Percentiles rank a stretch among this genome's conserved stretches.
These are phyloP conservation scores for Stramonita haemastoma DNA, from an alignment of 2,888 invertebrate species.

Conservation along the genomic window DNA sequence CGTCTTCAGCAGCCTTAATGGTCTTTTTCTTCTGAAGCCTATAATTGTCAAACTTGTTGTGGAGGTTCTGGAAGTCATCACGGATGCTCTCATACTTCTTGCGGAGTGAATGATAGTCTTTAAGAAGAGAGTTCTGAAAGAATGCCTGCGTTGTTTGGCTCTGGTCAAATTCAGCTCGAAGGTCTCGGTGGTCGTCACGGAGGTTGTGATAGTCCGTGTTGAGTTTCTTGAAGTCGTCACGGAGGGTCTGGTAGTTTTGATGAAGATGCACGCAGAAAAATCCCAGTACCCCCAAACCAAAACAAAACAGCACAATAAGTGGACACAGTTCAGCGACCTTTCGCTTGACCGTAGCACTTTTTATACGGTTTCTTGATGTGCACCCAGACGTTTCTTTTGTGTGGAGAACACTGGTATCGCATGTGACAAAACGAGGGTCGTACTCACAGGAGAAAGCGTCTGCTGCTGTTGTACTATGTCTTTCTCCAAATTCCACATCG, in stretches of 20 bases:
- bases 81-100: neutral
- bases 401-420: neutral
- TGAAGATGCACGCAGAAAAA: neutral
- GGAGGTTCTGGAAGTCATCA: neutral
- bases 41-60: neutral
- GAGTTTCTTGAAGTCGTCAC: no score
- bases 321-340: neutral
- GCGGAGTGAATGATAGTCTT: neutral
- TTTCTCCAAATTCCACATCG: neutral
- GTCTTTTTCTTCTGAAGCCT: neutral
- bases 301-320: neutral
- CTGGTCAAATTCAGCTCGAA: no score
- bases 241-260: neutral
- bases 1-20: neutral
- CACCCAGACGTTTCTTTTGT: neutral
- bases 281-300: neutral
- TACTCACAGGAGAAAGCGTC: neutral
- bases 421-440: neutral
- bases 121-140: neutral
- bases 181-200: no score
- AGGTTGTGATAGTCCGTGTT: no score
- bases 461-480: neutral
- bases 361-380: neutral
- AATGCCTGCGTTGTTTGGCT: no score
- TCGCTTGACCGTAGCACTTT: neutral